Percentiles rank a stretch among this genome's conserved stretches.
These are phyloP conservation scores for Hylia prasina DNA, from an alignment of 2,113 vertebrate species.

Conservation along the genomic window DNA sequence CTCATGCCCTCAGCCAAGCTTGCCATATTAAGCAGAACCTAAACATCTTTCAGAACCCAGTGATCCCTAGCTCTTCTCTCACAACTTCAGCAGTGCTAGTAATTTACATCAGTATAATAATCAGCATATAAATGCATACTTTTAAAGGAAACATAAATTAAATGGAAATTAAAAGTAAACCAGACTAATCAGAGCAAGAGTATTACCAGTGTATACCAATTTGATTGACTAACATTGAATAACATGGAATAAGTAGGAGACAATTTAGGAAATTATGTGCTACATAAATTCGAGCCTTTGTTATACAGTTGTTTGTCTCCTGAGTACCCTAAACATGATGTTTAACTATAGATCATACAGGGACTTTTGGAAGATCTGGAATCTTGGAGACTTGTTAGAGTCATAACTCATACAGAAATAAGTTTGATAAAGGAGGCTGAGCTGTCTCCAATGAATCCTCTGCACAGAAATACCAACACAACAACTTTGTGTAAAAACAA, in stretches of 20 bases:
- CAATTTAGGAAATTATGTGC: background rate
- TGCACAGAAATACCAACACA: background rate
- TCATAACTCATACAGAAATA: background rate
- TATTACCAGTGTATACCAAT: background rate
- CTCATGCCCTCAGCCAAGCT: background rate
- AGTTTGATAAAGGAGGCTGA: background rate
- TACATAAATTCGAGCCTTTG: background rate
- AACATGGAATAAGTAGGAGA: background rate
- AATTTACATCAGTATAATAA: background rate
- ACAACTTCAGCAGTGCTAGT: background rate
- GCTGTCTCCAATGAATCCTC: background rate
- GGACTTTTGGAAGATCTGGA: background rate
- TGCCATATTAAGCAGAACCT: background rate
- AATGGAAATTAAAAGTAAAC: background rate
- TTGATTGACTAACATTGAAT: background rate
- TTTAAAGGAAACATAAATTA: background rate
- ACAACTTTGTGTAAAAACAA: background rate
- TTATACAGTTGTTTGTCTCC: background rate
- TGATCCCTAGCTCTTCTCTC: background rate
- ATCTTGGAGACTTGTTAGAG: background rate
- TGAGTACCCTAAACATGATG: background rate
- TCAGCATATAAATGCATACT: background rate
- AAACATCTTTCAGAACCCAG: background rate
- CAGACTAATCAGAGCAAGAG: background rate
- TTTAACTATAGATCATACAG: background rate